Evolutionary conservation across 2,888 invertebrate species (phyloP).

Genomic region (Eristalis intricaria): DNA sequence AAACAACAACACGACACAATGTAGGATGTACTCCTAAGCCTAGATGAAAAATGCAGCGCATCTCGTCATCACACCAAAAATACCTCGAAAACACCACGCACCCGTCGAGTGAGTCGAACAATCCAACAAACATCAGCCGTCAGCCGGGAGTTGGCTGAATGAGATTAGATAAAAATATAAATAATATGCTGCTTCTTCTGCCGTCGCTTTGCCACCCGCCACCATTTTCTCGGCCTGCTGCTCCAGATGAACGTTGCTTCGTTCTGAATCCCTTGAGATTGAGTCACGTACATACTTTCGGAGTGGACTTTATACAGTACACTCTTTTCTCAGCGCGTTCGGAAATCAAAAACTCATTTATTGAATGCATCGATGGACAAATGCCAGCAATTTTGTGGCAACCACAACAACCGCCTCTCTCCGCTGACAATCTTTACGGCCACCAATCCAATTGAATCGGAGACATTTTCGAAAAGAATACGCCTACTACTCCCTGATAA

Average conservation of each 20-base stretch:
- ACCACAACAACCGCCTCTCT: not conserved
- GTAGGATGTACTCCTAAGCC: not conserved
- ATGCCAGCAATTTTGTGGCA: constrained; percentile 63
- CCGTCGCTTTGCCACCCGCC: too few relatives aligned
- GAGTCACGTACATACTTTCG: constrained; percentile 39
- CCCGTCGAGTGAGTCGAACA: constrained; percentile 4
- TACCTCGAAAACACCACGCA: constrained; percentile 10
- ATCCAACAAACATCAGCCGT: not conserved
- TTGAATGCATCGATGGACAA: constrained; percentile 46
- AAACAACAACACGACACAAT: too few relatives aligned
- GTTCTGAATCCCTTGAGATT: constrained; percentile 52
- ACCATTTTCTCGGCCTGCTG: not conserved
- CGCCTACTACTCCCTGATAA: constrained; percentile 55
- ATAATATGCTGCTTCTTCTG: not conserved
- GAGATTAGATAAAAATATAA: constrained; percentile 43
- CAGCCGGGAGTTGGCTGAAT: not conserved
- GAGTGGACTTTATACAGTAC: constrained; percentile 46
- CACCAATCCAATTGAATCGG: not conserved
- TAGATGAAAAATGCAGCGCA: constrained; percentile 36
- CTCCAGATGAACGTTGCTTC: not conserved
- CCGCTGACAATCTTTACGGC: constrained; percentile 48
- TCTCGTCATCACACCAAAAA: constrained; percentile 55
- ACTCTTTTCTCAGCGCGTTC: not conserved
- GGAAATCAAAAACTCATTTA: constrained; percentile 2
- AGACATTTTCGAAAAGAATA: constrained; percentile 52